Percentiles rank a stretch among this genome's conserved stretches.
These are phyloP conservation scores for Protobothrops flavoviridis DNA, from an alignment of 2,113 vertebrate species.

Conservation along the genomic window DNA sequence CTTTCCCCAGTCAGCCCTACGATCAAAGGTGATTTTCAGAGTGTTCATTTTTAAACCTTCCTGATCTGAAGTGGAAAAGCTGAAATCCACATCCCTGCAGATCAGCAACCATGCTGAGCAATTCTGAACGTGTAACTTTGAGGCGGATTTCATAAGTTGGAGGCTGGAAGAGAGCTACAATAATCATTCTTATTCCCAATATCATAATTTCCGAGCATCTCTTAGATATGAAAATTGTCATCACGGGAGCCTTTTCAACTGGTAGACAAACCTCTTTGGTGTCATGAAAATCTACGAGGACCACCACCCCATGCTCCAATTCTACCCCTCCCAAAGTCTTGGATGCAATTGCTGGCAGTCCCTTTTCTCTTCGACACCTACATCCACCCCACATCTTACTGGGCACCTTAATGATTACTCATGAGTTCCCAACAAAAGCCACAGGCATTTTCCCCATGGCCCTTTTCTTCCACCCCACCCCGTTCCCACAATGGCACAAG, in stretches of 20 bases:
- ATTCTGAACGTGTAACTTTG: not conserved
- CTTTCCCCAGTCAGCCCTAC: not conserved
- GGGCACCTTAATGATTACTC: not conserved
- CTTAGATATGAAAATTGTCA: not conserved
- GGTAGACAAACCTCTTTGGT: not conserved
- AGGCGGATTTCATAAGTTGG: not conserved
- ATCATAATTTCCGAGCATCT: not conserved
- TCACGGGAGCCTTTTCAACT: not conserved
- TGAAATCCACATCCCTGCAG: not conserved
- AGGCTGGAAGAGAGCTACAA: not conserved
- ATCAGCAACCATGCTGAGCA: not conserved
- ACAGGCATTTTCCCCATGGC: no score
- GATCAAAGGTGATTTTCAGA: not conserved
- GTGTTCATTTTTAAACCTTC: not conserved
- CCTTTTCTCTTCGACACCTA: not conserved
- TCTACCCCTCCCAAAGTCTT: not conserved
- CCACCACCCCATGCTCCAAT: not conserved
- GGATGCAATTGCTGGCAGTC: not conserved
- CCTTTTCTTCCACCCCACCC: not conserved
- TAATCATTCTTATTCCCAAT: not conserved
- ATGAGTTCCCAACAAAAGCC: no score
- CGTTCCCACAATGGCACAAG: no score
- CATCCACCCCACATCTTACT: not conserved
- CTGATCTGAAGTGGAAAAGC: not conserved
- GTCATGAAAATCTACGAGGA: not conserved